Evolutionary conservation across 2,113 vertebrate genomes (phyloP).

Genomic region (Scophthalmus maximus): DNA sequence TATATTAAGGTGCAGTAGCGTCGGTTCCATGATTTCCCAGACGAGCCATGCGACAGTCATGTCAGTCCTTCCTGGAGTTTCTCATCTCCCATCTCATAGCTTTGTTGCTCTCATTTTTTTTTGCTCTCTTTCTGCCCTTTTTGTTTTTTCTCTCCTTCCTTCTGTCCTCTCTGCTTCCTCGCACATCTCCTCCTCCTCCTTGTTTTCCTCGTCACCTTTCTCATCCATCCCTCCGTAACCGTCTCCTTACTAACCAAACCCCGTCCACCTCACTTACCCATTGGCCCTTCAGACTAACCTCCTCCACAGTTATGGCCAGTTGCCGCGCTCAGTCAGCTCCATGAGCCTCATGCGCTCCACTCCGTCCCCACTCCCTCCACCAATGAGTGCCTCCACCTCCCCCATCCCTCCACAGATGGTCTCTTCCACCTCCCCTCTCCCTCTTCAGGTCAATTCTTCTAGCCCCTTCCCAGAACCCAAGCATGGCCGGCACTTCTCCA

Average conservation of each 20-base stretch:
- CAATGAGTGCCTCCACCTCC: conserved; percentile 80
- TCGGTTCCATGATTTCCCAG: conserved; percentile 14
- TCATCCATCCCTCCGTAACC: conserved; percentile 8
- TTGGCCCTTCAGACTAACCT: conserved; percentile 65
- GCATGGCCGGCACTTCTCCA: conserved; percentile 87
- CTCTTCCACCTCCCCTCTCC: conserved; percentile 81
- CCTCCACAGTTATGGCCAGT: conserved; percentile 74
- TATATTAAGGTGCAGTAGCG: neutral
- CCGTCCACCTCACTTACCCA: conserved; percentile 7
- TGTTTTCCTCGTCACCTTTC: conserved; percentile 23
- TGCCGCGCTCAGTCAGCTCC: conserved; percentile 78
- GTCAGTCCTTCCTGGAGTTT: conserved; percentile 45
- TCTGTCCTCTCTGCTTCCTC: conserved; percentile 34
- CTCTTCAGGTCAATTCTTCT: conserved; percentile 87
- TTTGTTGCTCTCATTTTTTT: conserved; percentile 67
- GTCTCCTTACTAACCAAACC: conserved; percentile 8
- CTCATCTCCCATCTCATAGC: conserved; percentile 73
- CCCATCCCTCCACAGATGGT: conserved; percentile 81
- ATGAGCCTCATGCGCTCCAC: conserved; percentile 80
- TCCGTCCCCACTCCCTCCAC: conserved; percentile 75
- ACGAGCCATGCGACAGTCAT: conserved; percentile 42
- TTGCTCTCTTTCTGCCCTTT: conserved; percentile 52
- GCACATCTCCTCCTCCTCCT: conserved; percentile 36
- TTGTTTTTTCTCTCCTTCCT: conserved; percentile 24
- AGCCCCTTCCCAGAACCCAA: conserved; percentile 91